Percentiles rank a stretch among this genome's conserved stretches.
phyloP scores from a whole-genome alignment of 2,797 vertebrate genomes.

The Scolopax bukidnonensis region DNA sequence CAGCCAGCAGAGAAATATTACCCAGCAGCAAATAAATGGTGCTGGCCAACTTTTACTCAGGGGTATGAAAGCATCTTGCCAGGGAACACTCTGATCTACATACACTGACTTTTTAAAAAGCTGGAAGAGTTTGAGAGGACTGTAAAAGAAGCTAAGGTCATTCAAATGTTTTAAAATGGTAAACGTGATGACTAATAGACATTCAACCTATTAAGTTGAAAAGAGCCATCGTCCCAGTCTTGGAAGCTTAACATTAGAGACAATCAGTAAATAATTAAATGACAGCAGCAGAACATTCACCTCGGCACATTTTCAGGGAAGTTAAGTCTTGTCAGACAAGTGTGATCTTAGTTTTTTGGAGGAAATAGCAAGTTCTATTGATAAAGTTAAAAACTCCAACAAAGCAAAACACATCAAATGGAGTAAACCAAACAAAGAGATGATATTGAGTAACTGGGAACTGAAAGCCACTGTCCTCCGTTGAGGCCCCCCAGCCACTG shows the following conservation, averaged over 20 bases:
- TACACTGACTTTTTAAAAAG: background rate
- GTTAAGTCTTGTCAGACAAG: background rate
- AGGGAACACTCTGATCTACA: conserved; percentile 46
- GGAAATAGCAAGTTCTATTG: background rate
- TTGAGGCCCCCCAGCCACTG: background rate
- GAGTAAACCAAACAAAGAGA: background rate
- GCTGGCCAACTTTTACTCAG: background rate
- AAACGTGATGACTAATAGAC: background rate
- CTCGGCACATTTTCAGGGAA: background rate
- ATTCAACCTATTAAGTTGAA: conserved; percentile 11
- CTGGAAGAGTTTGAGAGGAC: background rate
- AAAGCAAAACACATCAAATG: background rate
- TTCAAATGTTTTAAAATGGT: conserved; percentile 26
- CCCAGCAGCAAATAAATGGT: conserved; percentile 1
- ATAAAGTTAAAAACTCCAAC: background rate
- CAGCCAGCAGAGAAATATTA: conserved; percentile 35
- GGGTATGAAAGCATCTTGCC: background rate
- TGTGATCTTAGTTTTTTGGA: background rate
- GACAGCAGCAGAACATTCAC: background rate
- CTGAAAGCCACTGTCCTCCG: background rate
- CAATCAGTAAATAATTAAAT: conserved; percentile 20
- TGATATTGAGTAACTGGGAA: background rate
- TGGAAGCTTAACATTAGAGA: conserved; percentile 2
- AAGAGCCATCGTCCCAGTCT: background rate
- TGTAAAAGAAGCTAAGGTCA: conserved; percentile 30